Evolutionary conservation across 1,140 invertebrate genomes (phyloP), one percentile per base, ranked within the genome.

Genomic region (Gonioctena quinquepunctata): DNA sequence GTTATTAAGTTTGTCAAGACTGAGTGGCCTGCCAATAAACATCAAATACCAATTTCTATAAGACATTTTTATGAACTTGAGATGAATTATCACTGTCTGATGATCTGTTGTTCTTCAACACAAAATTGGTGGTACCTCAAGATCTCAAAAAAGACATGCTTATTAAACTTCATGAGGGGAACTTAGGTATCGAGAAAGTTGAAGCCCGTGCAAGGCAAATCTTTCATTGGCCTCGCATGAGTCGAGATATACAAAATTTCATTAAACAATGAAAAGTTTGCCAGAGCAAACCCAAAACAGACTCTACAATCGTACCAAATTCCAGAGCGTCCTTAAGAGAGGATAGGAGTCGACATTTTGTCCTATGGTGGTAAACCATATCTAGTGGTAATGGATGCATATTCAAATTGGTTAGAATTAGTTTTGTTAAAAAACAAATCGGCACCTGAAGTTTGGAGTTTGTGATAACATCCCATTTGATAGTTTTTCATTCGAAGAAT

Each of bases 41-140:
- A 33, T 7, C 2, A 33, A 33, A 13, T 33, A 3, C 28, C 28
- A 33, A 2, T 3, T 0, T 2, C 0, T 11, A 13, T 33, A 11
- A 33, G 8, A 2, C 8, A 33, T 33, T 33, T 33, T 33, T 33
- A 33, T 33, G n/a, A 33, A 3, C 28, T 33, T 11, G 8, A 33
- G 28, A 33, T 50, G 60, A 66, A 52, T 64, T 4, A 59, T 72
- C 11, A 68, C 72, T 62, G 85, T 83, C 82, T 83, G 83, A 22
- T 73, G 73, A 13, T 82, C 85, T 64, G 72, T 69, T 42, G 74
- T 72, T 50, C 74, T 86, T 52, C 81, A 86, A 19, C 76, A 81
- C 77, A 67, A 83, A 21, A 59, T 75, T 19, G 68, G 85, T 18
- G 50, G 42, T 42, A 80, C 76, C 54, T 85, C 82, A 76, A 54